Conservation (phyloP, 2,113 vertebrate species). For the Trichomycterus rosablanca region DNA sequence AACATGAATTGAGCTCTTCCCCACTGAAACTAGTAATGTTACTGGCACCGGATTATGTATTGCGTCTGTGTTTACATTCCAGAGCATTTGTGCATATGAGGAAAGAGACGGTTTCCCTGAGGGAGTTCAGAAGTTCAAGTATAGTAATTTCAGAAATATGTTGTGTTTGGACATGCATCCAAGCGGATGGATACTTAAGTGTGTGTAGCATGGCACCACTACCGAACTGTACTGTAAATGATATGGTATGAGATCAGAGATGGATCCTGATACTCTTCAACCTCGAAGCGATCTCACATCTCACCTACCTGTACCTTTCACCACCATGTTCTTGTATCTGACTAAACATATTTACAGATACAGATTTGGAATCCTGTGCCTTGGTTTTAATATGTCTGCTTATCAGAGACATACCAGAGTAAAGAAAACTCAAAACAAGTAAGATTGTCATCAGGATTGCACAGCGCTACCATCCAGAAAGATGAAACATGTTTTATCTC, state of each 20-base stretch:
- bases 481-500: slow-evolving; percentile 18
- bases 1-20: no score
- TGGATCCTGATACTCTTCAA: slow-evolving; percentile 17
- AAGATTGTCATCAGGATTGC: slow-evolving; percentile 16
- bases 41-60: no score
- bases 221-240: slow-evolving; percentile 26
- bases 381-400: slow-evolving; percentile 5
- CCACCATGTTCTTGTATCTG: slow-evolving; percentile 1
- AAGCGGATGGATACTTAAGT: background rate
- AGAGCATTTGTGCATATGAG: no score
- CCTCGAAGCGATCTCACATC: background rate
- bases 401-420: slow-evolving; percentile 3
- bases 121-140: no score
- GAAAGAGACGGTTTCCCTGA: no score
- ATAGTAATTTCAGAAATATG: no score
- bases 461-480: background rate
- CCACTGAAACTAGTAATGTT: no score
- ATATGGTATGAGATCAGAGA: slow-evolving; percentile 17
- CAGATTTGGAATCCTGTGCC: slow-evolving; percentile 1
- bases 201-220: slow-evolving; percentile 17
- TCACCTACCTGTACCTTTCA: slow-evolving; percentile 24
- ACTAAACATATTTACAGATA: background rate
- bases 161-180: background rate
- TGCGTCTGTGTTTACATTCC: no score
- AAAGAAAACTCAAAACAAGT: slow-evolving; percentile 2